These are phyloP conservation scores for Antedon mediterranea DNA, from an alignment of 53 echinoderm and acorn worm genomes.

Conservation along the genomic window DNA sequence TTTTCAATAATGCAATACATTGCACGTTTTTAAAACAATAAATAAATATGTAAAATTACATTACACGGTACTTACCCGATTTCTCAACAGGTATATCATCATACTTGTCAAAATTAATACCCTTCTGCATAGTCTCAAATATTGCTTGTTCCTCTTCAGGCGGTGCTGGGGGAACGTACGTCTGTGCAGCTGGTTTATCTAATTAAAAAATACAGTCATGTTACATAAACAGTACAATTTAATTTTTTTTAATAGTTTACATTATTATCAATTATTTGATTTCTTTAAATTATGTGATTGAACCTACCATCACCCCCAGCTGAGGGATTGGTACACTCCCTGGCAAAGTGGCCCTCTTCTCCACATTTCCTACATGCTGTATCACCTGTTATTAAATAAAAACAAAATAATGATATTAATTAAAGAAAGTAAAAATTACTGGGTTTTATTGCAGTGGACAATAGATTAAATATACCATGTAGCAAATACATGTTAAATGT, in stretches of 20 bases:
- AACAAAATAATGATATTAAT: too few species aligned
- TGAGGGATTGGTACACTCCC: conserved; percentile 43
- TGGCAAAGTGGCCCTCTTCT: conserved; percentile 46
- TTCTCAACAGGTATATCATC: conserved; percentile 96
- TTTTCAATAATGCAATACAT: too few species aligned
- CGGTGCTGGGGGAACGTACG: conserved; percentile 74
- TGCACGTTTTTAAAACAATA: too few species aligned
- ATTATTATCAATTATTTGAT: too few species aligned
- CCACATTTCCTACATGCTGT: conserved; percentile 47
- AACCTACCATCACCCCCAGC: conserved; percentile 12
- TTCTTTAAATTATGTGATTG: too few species aligned
- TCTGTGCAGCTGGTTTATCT: conserved; percentile 73
- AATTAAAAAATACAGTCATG: too few species aligned
- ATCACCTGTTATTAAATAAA: conserved; percentile 8
- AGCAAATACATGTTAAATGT: too few species aligned
- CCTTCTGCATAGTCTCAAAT: conserved; percentile 48
- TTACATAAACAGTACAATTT: too few species aligned
- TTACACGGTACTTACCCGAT: conserved; percentile 42
- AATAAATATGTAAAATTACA: background rate
- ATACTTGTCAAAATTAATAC: conserved; percentile 94
- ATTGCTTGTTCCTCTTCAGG: conserved; percentile 66
- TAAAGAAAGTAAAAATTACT: too few species aligned
- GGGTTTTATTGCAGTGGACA: too few species aligned
- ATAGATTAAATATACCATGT: too few species aligned
- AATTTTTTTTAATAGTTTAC: too few species aligned